phyloP scores from a whole-genome alignment of 1,140 invertebrate species.

The Anastrepha obliqua region DNA sequence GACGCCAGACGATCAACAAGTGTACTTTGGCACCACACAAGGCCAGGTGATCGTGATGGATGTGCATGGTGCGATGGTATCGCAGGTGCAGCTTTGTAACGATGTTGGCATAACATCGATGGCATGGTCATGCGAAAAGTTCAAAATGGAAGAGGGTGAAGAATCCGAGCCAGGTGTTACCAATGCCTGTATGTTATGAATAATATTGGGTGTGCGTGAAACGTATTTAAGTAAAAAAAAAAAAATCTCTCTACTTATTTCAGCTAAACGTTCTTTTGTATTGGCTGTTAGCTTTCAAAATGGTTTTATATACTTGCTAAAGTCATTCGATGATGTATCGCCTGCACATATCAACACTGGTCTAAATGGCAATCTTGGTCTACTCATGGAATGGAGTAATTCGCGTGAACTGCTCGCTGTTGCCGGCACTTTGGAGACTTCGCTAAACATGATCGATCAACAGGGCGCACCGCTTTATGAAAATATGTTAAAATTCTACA shows the following conservation, averaged over 20 bases:
- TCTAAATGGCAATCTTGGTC: constrained; percentile 81
- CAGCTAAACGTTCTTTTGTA: constrained; percentile 82
- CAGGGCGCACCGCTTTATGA: constrained; percentile 70
- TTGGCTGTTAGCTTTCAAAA: constrained; percentile 92
- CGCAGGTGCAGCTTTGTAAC: constrained; percentile 87
- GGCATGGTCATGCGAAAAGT: constrained; percentile 98
- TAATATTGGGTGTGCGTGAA: not conserved
- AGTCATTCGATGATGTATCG: constrained; percentile 93
- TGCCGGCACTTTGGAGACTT: constrained; percentile 81
- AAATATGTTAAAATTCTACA: constrained; percentile 84
- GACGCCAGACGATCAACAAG: constrained; percentile 98
- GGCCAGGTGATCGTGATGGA: constrained; percentile 97
- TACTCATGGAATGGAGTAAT: constrained; percentile 97
- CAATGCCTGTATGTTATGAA: constrained; percentile 72
- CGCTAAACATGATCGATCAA: constrained; percentile 66
- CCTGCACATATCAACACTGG: constrained; percentile 89
- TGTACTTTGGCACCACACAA: constrained; percentile 95
- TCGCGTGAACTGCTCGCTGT: constrained; percentile 93
- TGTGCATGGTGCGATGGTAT: constrained; percentile 95
- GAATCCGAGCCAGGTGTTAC: constrained; percentile 78
- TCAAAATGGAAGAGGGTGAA: constrained; percentile 97
- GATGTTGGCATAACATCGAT: constrained; percentile 91
- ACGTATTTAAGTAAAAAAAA: not conserved
- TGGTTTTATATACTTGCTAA: constrained; percentile 90
- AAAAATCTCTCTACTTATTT: constrained; percentile 58